Base-by-base conservation (phyloP, 2,113 vertebrate genomes). In the Pimephales promelas region DNA sequence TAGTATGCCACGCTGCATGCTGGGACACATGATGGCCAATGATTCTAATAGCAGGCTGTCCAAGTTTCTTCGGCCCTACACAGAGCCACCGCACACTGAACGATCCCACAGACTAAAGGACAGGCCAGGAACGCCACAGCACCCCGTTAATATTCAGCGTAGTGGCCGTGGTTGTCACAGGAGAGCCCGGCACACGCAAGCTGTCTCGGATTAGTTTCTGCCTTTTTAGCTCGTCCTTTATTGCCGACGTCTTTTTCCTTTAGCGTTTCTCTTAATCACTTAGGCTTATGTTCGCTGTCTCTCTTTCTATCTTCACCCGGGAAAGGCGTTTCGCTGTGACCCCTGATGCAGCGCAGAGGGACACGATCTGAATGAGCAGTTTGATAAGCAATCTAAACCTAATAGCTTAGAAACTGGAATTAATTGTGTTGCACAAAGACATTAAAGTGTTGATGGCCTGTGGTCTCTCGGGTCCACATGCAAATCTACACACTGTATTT, bases 311-410 rank as follows among this genome's bases (percentile, higher is more conserved):
- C 89, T 86, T 88, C 75, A 87, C 88, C 87, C 90, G 87, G 86
- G 78, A 86, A 91, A 81, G 73, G 78, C 81, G 82, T 90, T 92
- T 89, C 84, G 88, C 88, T 87, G 68, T 92, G 92, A 92, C 92
- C 89, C 45, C 87, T 90, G 83, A 90, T 89, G 89, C 82, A 71
- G 59, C 83, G 83, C 62, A n/a, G 87, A 83, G 78, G 86, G 88
- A 86, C 88, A 82, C 83, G 83, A 91, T 87, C 89, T 88, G 86
- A 89, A 87, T 85, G 89, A 90, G 89, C 84, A 87, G 87, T 92
- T 92, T 91, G 84, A 90, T 90, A 88, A 90, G 89, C 89, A 88
- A 88, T 89, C 77, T 72, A 84, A 88, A 84, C 59, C 86, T 88
- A 93, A 92, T 89, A 81, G 87, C 86, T 86, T 6, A 54, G 80